These are phyloP conservation scores for Okamejei kenojei DNA, from an alignment of 2,797 vertebrate genomes.

Conservation along the genomic window DNA sequence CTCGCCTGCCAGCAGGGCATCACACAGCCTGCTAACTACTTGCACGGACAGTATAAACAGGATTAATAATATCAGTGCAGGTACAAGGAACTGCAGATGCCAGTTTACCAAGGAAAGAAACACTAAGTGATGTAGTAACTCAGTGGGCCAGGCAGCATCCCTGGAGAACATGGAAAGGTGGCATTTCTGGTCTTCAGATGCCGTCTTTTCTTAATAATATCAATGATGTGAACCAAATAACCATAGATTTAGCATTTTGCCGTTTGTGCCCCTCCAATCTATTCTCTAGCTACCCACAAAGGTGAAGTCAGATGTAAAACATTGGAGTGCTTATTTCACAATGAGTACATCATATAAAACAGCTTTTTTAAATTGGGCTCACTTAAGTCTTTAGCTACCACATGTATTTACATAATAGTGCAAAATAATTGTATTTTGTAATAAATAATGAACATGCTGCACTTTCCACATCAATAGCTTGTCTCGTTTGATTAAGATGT, in stretches of 20 bases:
- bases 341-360: neutral
- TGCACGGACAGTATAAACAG: neutral
- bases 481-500: neutral
- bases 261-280: neutral
- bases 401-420: neutral
- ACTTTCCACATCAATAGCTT: neutral
- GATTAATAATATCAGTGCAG: neutral
- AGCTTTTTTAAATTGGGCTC: neutral
- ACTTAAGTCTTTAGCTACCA: neutral
- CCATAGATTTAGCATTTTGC: neutral
- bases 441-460: neutral
- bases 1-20: neutral
- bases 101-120: too few species aligned
- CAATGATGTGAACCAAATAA: neutral
- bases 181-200: too few species aligned
- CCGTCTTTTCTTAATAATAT: neutral
- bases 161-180: too few species aligned
- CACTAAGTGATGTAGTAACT: too few species aligned
- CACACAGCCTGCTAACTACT: neutral
- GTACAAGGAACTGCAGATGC: too few species aligned
- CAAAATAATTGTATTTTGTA: neutral
- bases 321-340: neutral
- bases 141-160: too few species aligned
- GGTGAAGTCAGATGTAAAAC: neutral
- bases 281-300: neutral